These are phyloP conservation scores for Catalaphyllia jardinei DNA, from an alignment of 64 coral and sea anemone genomes.

Conservation along the genomic window DNA sequence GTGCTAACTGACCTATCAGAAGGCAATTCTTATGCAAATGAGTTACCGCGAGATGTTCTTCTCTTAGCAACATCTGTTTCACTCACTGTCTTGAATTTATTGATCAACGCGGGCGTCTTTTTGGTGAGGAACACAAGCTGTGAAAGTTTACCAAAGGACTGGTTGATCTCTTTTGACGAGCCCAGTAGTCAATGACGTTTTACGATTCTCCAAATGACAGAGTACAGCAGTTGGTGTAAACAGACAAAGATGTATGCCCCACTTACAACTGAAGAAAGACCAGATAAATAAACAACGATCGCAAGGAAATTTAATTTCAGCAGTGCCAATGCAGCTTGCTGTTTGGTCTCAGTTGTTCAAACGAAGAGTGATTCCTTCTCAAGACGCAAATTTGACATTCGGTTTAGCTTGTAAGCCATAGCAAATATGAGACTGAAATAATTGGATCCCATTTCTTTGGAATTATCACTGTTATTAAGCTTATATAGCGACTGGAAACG, in stretches of 20 bases:
- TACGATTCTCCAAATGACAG: too few relatives aligned
- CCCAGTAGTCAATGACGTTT: background rate
- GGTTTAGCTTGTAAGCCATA: background rate
- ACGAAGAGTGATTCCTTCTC: background rate
- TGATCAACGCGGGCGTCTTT: background rate
- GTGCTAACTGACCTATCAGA: background rate
- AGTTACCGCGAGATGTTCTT: background rate
- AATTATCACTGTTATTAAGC: background rate
- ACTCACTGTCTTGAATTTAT: background rate
- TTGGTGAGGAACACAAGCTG: background rate
- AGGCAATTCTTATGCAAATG: conserved; percentile 39
- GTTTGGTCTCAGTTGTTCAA: background rate
- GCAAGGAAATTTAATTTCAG: too few relatives aligned
- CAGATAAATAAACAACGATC: too few relatives aligned
- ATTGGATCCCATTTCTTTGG: background rate
- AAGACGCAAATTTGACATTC: background rate
- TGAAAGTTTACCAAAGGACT: background rate
- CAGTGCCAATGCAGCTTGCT: background rate
- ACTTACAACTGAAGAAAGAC: too few relatives aligned
- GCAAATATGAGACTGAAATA: background rate
- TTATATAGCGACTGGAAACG: too few relatives aligned
- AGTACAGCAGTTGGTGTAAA: too few relatives aligned
- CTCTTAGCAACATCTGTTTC: conserved; percentile 21
- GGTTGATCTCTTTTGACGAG: background rate
- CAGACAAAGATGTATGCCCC: too few relatives aligned